Percentiles rank a stretch among this genome's conserved stretches.
phyloP scores from a whole-genome alignment of 1,140 invertebrate genomes.

The Thalassaphorura encarpata region DNA sequence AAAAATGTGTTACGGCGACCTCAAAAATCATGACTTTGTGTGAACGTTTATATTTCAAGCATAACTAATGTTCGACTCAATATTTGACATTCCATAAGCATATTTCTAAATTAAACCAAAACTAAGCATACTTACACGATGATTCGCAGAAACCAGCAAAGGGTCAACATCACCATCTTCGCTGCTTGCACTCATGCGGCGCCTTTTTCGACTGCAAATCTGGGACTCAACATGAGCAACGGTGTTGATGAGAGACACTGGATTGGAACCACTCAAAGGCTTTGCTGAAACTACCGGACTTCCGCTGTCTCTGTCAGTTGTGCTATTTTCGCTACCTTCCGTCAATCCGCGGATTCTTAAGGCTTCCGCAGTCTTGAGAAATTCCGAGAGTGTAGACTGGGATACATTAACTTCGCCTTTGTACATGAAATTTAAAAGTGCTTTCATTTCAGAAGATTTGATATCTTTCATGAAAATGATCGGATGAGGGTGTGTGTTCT shows the following conservation, averaged over 20 bases:
- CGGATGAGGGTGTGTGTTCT: constrained; percentile 80
- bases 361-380: constrained; percentile 81
- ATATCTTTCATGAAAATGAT: constrained; percentile 87
- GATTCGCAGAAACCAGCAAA: too few species aligned
- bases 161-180: too few species aligned
- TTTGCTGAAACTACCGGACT: background rate
- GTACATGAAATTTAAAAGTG: constrained; percentile 80
- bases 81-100: too few species aligned
- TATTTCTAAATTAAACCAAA: too few species aligned
- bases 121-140: too few species aligned
- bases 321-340: constrained; percentile 41
- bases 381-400: constrained; percentile 72
- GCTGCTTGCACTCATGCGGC: too few species aligned
- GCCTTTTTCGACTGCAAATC: too few species aligned
- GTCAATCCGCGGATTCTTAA: constrained; percentile 81
- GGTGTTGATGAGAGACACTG: too few species aligned
- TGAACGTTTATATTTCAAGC: background rate
- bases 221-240: too few species aligned
- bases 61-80: background rate
- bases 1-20: too few species aligned
- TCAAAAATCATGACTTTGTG: too few species aligned
- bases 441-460: constrained; percentile 73
- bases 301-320: background rate
- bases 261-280: too few species aligned
- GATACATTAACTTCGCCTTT: constrained; percentile 81